These are phyloP conservation scores for Acanthurus lineatus DNA, from an alignment of 2,797 vertebrate species.

Conservation along the genomic window DNA sequence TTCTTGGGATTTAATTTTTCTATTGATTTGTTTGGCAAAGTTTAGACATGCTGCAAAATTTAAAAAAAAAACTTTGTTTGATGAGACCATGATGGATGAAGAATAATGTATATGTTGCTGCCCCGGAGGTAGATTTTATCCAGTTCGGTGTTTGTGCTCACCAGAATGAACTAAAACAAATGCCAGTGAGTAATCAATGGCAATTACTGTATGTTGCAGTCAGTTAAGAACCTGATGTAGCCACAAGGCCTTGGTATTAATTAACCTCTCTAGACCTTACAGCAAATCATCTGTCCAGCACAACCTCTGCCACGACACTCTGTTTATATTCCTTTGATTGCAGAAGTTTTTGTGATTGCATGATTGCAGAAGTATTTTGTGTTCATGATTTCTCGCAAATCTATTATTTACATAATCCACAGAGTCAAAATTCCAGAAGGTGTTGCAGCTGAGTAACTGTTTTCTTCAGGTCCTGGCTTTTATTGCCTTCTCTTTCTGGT, in stretches of 20 bases:
- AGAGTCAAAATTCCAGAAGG: neutral
- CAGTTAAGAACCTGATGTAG: neutral
- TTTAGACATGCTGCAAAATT: neutral
- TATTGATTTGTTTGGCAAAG: neutral
- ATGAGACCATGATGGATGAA: neutral
- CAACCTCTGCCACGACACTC: neutral
- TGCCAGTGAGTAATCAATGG: too few relatives aligned
- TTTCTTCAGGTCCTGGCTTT: neutral
- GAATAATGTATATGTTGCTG: neutral
- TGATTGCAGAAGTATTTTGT: neutral
- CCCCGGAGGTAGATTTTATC: neutral
- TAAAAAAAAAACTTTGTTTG: neutral
- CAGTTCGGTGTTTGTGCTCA: neutral
- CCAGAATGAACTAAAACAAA: too few relatives aligned
- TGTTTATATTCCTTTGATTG: conserved; percentile 18
- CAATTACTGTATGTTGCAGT: neutral
- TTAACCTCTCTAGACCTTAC: conserved; percentile 2
- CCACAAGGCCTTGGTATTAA: neutral
- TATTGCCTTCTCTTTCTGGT: neutral
- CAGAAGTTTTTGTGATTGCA: neutral
- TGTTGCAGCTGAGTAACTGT: neutral
- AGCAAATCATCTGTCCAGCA: neutral
- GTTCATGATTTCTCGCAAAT: neutral
- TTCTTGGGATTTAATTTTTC: neutral
- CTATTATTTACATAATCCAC: neutral